Conservation (phyloP, 30 jellyfish, hydroid and myxozoan genomes). For the Pelagia noctiluca region DNA sequence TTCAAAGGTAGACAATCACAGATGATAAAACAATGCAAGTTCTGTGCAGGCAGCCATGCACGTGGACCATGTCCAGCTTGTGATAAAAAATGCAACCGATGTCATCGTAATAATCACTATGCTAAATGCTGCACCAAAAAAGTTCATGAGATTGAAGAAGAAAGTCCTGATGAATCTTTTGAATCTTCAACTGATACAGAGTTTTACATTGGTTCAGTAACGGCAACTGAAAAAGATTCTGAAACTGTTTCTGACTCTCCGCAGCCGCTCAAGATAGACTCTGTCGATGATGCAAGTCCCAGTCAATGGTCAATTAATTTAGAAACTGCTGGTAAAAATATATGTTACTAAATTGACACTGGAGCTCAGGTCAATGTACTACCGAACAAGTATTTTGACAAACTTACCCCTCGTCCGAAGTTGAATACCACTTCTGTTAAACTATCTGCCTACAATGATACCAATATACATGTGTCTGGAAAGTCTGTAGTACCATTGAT, state of each 20-base stretch:
- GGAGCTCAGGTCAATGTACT: constrained; percentile 58
- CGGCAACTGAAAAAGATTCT: constrained; percentile 38
- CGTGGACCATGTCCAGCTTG: constrained; percentile 53
- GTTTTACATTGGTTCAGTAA: no score
- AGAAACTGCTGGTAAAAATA: constrained; percentile 16
- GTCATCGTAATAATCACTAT: constrained; percentile 12
- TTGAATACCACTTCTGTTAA: constrained; percentile 46
- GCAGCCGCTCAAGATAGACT: constrained; percentile 56
- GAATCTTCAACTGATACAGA: constrained; percentile 45
- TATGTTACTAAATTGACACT: constrained; percentile 41
- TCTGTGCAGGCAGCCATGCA: no score
- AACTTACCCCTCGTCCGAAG: constrained; percentile 34
- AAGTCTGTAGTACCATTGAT: constrained; percentile 31
- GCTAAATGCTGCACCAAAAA: no score
- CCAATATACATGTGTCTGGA: constrained; percentile 49
- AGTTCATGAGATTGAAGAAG: no score
- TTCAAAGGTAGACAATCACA: no score
- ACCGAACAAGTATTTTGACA: constrained; percentile 26
- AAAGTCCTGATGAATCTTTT: no score
- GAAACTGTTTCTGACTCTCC: constrained; percentile 29
- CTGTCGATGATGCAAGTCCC: constrained; percentile 26
- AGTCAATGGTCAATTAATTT: constrained; percentile 39
- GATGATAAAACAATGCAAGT: no score
- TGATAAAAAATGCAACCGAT: constrained; percentile 35
- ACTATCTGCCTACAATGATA: constrained; percentile 51